These are phyloP conservation scores for Misgurnus mizolepis DNA, from an alignment of 2,113 vertebrate species.

Conservation along the genomic window DNA sequence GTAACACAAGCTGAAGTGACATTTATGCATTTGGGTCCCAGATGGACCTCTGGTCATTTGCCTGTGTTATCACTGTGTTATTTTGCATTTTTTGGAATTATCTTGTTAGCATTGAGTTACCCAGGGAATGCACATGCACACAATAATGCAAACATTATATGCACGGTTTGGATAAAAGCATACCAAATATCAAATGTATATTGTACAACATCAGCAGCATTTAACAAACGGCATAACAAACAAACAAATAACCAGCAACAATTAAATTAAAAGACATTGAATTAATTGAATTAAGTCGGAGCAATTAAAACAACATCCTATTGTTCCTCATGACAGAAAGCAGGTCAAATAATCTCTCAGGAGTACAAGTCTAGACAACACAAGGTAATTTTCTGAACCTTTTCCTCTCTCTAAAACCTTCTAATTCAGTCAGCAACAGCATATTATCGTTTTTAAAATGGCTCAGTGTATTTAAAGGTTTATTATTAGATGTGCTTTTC, in stretches of 20 bases:
- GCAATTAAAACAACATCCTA: slow-evolving; percentile 7
- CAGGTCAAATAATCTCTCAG: slow-evolving; percentile 11
- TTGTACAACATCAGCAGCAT: too few relatives aligned
- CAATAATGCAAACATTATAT: neutral
- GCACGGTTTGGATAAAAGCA: too few relatives aligned
- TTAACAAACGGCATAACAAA: too few relatives aligned
- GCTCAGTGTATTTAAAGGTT: too few relatives aligned
- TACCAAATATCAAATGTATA: too few relatives aligned
- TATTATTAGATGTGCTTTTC: neutral
- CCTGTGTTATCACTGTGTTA: slow-evolving; percentile 7
- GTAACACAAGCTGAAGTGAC: slow-evolving; percentile 6
- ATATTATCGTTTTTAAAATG: neutral
- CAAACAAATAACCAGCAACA: neutral
- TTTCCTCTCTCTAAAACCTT: neutral
- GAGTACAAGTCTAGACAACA: slow-evolving; percentile 40
- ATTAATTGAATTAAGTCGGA: neutral
- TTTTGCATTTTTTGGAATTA: neutral
- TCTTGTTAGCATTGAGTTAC: too few relatives aligned
- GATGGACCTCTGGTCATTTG: slow-evolving; percentile 2
- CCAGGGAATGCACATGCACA: too few relatives aligned
- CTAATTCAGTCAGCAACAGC: neutral
- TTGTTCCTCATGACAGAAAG: slow-evolving; percentile 16
- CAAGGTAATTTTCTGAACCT: slow-evolving; percentile 13
- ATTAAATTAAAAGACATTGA: neutral
- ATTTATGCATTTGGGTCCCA: slow-evolving; percentile 40